These are phyloP conservation scores for Thamnaconus septentrionalis DNA, from an alignment of 2,113 vertebrate species.

Conservation along the genomic window DNA sequence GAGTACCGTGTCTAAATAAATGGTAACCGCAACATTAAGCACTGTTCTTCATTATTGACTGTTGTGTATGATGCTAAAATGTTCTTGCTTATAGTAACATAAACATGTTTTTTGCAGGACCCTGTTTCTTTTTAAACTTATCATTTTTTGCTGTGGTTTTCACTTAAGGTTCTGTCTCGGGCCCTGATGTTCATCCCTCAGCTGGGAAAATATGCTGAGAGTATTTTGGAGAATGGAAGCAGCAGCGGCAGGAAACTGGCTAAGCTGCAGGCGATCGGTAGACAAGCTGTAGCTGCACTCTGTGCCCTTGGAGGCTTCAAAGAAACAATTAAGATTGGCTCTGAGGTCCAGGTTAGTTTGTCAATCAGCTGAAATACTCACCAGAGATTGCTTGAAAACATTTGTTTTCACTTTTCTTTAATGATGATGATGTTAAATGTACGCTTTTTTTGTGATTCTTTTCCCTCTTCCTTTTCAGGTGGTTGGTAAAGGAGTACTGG, in stretches of 20 bases:
- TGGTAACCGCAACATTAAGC: too few relatives aligned
- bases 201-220: constrained; percentile 93
- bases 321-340: constrained; percentile 98
- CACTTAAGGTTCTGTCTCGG: constrained; percentile 87
- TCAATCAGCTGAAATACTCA: neutral
- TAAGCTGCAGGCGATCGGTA: constrained; percentile 92
- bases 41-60: too few relatives aligned
- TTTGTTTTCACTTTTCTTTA: neutral
- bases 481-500: constrained; percentile 92
- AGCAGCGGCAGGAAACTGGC: constrained; percentile 93
- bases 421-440: neutral
- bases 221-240: constrained; percentile 92
- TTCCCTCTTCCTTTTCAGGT: constrained; percentile 74
- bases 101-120: too few relatives aligned
- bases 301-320: constrained; percentile 98
- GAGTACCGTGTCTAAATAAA: constrained; percentile 13
- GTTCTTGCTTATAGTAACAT: too few relatives aligned
- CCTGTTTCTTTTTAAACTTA: neutral
- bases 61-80: too few relatives aligned
- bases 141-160: constrained; percentile 3
- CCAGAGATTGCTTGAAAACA: neutral
- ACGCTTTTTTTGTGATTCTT: constrained; percentile 1
- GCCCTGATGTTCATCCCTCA: constrained; percentile 98
- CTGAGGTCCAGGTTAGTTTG: constrained; percentile 91
- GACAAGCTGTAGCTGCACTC: constrained; percentile 94